Evolutionary conservation across 2,797 vertebrate species (phyloP).

Genomic region (Podarcis siculus): DNA sequence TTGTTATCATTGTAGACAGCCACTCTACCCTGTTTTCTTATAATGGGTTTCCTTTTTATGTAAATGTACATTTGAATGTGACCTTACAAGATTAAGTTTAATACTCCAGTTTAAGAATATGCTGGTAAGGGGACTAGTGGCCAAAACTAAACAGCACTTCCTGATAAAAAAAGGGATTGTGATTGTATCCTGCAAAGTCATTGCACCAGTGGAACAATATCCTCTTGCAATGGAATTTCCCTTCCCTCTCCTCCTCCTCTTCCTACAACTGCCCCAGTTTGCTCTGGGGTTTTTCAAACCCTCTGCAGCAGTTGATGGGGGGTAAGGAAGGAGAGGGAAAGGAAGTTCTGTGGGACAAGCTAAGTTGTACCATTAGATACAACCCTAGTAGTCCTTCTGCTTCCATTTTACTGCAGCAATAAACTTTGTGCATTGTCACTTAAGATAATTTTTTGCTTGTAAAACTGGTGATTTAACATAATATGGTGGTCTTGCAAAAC

Average conservation of each 20-base stretch:
- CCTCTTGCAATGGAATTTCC: too few relatives aligned
- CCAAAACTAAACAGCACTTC: rapidly evolving
- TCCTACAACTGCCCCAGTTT: too few relatives aligned
- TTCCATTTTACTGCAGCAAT: background rate
- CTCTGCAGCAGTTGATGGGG: too few relatives aligned
- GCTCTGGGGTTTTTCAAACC: too few relatives aligned
- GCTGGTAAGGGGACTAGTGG: background rate
- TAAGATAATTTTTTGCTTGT: background rate
- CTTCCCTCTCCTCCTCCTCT: too few relatives aligned
- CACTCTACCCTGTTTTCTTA: background rate
- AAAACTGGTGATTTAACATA: background rate
- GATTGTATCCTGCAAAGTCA: too few relatives aligned
- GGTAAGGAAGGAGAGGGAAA: too few relatives aligned
- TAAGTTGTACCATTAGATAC: too few relatives aligned
- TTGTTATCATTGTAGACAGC: background rate
- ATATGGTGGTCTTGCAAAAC: background rate
- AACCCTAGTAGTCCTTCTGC: background rate
- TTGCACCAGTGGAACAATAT: too few relatives aligned
- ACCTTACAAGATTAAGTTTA: background rate
- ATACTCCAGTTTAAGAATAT: background rate
- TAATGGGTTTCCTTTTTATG: background rate
- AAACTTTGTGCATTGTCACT: background rate
- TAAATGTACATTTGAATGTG: background rate
- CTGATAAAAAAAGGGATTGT: background rate
- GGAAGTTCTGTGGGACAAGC: too few relatives aligned